A percentile compares a stretch with the other conserved stretches of the same genome.
These are phyloP conservation scores for Falco biarmicus DNA, from an alignment of 2,797 vertebrate genomes.

Conservation along the genomic window DNA sequence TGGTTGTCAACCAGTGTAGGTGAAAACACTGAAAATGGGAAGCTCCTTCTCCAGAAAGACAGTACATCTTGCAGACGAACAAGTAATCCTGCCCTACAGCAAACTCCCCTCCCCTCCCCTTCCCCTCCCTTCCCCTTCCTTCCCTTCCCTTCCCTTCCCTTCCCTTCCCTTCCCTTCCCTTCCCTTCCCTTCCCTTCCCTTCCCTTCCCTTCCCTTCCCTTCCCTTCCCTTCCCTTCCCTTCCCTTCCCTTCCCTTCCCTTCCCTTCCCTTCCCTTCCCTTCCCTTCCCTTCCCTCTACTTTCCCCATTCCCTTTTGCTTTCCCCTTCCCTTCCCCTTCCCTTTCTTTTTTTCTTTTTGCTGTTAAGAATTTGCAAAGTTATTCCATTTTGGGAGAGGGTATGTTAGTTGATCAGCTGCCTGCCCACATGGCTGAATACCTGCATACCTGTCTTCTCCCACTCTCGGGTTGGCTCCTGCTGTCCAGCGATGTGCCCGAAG, in stretches of 20 bases:
- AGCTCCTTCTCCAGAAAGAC: neutral
- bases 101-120: neutral
- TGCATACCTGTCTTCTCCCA: neutral
- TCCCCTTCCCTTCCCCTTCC: rapidly evolving
- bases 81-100: neutral
- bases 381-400: neutral
- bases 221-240: neutral
- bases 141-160: rapidly evolving
- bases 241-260: neutral
- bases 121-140: neutral
- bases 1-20: neutral
- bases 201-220: rapidly evolving
- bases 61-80: neutral
- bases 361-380: neutral
- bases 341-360: neutral
- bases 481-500: neutral
- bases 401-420: neutral
- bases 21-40: neutral
- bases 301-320: rapidly evolving
- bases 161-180: too few species aligned
- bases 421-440: neutral
- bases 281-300: neutral
- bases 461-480: neutral
- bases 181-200: rapidly evolving
- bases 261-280: rapidly evolving